A percentile compares a stretch with the other conserved stretches of the same genome.
Evolutionary conservation across 2,797 vertebrate species (phyloP).

Genomic region (Cercopithecus mitis): DNA sequence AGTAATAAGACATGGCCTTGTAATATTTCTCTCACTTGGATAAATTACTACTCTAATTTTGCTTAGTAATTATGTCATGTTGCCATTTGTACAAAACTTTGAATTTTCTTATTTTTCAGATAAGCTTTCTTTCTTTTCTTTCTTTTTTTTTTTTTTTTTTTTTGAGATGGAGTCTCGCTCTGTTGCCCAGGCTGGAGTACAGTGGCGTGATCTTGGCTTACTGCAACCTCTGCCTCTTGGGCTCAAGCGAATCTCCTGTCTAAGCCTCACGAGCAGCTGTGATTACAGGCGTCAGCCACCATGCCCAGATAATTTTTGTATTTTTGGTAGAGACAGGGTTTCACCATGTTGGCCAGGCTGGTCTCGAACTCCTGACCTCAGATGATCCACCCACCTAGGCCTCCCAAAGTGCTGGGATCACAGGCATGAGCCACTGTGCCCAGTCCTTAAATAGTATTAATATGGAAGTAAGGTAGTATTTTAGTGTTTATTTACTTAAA

Average conservation of each 20-base stretch:
- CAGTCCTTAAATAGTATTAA: background rate
- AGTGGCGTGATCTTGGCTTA: background rate
- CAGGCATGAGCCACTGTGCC: background rate
- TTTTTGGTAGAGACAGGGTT: background rate
- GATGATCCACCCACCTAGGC: background rate
- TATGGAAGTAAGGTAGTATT: background rate
- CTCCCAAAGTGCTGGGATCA: background rate
- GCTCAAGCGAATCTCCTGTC: background rate
- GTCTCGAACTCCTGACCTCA: background rate
- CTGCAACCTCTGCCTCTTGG: background rate
- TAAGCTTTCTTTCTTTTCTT: background rate
- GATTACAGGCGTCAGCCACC: background rate
- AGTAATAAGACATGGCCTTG: background rate
- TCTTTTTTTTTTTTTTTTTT: too few relatives aligned
- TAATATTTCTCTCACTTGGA: background rate
- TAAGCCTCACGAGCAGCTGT: background rate
- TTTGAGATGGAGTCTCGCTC: background rate
- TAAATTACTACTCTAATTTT: background rate
- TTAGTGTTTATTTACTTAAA: background rate
- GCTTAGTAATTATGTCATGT: background rate
- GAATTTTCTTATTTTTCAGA: background rate
- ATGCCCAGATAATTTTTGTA: background rate
- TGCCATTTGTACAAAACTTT: background rate
- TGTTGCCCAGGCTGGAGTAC: background rate
- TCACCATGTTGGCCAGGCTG: background rate